Evolutionary conservation across 2,113 vertebrate genomes (phyloP), one percentile per base, ranked within the genome.

Genomic region (Callorhinus ursinus): DNA sequence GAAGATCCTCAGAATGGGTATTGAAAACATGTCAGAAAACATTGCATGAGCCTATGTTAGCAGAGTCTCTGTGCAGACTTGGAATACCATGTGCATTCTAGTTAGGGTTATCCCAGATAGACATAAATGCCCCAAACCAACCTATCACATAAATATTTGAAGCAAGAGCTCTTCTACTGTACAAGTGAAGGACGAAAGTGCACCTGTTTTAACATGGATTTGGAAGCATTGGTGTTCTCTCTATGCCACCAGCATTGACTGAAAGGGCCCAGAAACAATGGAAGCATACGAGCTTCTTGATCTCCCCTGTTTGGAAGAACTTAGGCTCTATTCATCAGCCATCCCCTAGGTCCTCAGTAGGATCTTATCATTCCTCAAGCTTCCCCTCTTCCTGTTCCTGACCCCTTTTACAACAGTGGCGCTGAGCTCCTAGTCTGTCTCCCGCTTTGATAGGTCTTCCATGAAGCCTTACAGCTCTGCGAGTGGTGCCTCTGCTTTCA

Each of bases 371-470:
- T 36, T n/a, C 82, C 42, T 46, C 42, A 51, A 2, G 11, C 31
- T 63, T 51, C 42, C 33, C 24, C 4, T 31, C 18, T 39, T 19
- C 12, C 69, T 63, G 5, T 7, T 63, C 21, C 31, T 85, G 21
- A 19, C 53, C 1, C 1, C 3, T 21, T 21, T 15, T 28, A 28
- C 15, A n/a, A 8, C 11, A 39, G 3, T 31, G 24, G 6, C 15
- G 0, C 24, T 3, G 31, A 63, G 15, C 49, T 24, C 28, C 28
- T 81, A 28, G 21, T 55, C 67, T 61, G 13, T 6, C 16, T 42
- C 31, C 39, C 5, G 10, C 55, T 18, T 51, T 36, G 9, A 1
- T 51, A 31, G 7, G 55, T 36, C 71, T 77, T 63, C 31, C 42
- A 0, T 79, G 3, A 7, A n/a, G 15, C 42, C 22, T 76, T 74